These are phyloP conservation scores for Fistularia tabacaria DNA, from an alignment of 2,797 vertebrate species.

Conservation along the genomic window DNA sequence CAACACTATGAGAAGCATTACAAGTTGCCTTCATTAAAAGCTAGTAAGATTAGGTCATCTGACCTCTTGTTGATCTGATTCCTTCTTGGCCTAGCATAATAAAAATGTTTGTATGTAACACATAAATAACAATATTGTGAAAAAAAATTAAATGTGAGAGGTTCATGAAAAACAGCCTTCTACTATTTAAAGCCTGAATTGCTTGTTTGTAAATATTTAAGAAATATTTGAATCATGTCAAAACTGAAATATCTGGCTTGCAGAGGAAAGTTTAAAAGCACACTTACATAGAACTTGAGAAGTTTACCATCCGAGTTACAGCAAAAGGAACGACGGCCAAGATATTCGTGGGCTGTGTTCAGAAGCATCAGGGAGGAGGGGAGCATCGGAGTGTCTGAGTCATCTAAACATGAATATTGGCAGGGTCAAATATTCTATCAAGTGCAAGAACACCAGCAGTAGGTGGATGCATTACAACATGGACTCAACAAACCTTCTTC, in stretches of 20 bases:
- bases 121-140: no score
- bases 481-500: slow-evolving; percentile 80
- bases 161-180: no score
- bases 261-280: not conserved
- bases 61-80: no score
- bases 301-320: slow-evolving; percentile 91
- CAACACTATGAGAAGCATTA: no score
- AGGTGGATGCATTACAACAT: slow-evolving; percentile 21
- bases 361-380: slow-evolving; percentile 95
- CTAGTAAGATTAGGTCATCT: no score
- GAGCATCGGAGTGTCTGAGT: slow-evolving; percentile 83
- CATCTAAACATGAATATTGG: slow-evolving; percentile 69
- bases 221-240: not conserved
- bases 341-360: slow-evolving; percentile 93
- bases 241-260: not conserved
- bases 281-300: slow-evolving; percentile 93
- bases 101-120: no score
- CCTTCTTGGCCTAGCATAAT: not conserved
- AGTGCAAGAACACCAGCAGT: no score
- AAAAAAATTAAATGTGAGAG: no score
- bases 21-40: no score
- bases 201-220: not conserved
- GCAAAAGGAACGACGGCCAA: slow-evolving; percentile 92
- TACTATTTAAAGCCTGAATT: not conserved
- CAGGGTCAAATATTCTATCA: not conserved